phyloP scores from a whole-genome alignment of 2,113 vertebrate genomes.

The Vicugna pacos region DNA sequence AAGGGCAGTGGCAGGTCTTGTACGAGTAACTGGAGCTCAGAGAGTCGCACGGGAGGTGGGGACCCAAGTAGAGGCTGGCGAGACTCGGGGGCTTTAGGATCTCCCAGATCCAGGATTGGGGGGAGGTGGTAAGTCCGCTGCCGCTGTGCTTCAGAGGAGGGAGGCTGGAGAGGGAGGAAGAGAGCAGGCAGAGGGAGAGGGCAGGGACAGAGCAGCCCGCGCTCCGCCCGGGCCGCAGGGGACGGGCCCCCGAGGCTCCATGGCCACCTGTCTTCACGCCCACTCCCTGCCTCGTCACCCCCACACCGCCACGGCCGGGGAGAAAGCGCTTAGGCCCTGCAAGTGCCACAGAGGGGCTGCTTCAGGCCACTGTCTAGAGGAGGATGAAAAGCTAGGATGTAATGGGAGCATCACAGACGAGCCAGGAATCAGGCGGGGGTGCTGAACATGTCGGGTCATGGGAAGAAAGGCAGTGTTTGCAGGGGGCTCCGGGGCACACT shows the following conservation, averaged over 20 bases:
- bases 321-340: neutral
- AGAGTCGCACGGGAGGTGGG: neutral
- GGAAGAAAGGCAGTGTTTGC: neutral
- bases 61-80: neutral
- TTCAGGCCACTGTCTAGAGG: neutral
- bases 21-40: neutral
- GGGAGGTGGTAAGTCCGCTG: neutral
- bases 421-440: neutral
- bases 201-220: neutral
- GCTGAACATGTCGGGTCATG: rapidly evolving
- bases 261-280: neutral
- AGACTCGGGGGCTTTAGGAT: neutral
- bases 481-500: neutral
- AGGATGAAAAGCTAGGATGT: neutral
- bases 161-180: neutral
- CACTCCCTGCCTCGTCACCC: neutral
- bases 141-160: neutral
- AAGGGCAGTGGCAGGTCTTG: neutral
- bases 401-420: neutral
- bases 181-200: neutral
- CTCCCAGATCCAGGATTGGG: neutral
- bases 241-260: neutral
- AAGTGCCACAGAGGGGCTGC: neutral
- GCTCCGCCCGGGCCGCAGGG: neutral
- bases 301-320: neutral